Conservation (phyloP, 2,113 vertebrate species). For the Megaceryle torquata region DNA sequence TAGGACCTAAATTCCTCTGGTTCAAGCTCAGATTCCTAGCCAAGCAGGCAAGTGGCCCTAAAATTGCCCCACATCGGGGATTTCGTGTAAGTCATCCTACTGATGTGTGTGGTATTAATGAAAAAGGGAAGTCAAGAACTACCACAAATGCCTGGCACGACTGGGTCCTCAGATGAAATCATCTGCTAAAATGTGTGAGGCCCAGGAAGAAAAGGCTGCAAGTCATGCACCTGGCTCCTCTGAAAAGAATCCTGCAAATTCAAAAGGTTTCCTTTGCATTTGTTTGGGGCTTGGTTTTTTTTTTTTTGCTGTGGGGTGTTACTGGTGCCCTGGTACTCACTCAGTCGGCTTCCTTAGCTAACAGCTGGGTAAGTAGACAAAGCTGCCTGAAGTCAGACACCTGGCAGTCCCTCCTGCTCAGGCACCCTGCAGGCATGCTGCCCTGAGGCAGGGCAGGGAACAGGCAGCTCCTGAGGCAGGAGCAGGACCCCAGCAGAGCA, state of each 20-base stretch:
- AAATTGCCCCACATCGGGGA: background rate
- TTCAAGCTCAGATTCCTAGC: background rate
- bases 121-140: background rate
- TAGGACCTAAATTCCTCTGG: background rate
- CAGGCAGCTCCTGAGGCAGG: background rate
- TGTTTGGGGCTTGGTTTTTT: background rate
- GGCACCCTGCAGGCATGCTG: background rate
- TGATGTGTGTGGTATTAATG: background rate
- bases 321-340: background rate
- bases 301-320: fast-evolving
- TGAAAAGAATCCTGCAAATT: background rate
- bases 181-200: background rate
- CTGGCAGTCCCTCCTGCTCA: background rate
- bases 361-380: background rate
- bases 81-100: background rate
- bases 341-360: background rate
- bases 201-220: background rate
- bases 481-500: background rate
- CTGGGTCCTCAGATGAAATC: background rate
- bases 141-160: background rate
- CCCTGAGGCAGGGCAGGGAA: background rate
- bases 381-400: background rate
- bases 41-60: background rate
- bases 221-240: background rate
- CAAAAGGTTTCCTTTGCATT: background rate